Evolutionary conservation across 2,113 vertebrate species (phyloP), one percentile per base, ranked within the genome.

Genomic region (Scytalopus superciliaris): DNA sequence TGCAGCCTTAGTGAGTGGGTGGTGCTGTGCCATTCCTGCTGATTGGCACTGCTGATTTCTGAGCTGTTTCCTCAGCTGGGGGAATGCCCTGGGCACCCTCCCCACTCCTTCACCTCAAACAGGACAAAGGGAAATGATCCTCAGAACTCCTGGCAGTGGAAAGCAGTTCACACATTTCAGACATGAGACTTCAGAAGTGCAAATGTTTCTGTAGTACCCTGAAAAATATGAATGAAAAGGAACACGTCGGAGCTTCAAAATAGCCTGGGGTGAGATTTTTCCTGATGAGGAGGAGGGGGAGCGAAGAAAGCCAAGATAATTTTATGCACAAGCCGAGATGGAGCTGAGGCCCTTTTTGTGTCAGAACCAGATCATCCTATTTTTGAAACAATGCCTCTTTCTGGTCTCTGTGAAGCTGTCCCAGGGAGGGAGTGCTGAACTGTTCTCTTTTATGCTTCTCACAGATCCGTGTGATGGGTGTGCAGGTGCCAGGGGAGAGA

Each of bases 161-260:
- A 66, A 91, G 66, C 30, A 18, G 59, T 91, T 96, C 82, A 77
- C 91, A 96, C 72, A 3, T 87, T 63, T 19, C 89, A 77, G 47
- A 42, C 13, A 59, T 2, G 57, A 86, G 55, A 55, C 77, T 77
- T 96, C 84, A 80, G 83, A 90, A 83, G 42, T 52, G 37, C 33
- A 69, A 56, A 40, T 44, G 60, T 94, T 94, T 83, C 57, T 19
- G 79, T 93, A 96, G 72, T 74, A 47, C 81, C 12, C 45, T 30
- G 83, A 74, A 95, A 95, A 95, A 22, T 67, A 75, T 93, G 92
- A 96, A 96, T 96, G 93, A 77, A 95, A 88, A 80, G 87, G 44
- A 79, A 90, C 84, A 81, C 19, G 24, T n/a, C 5, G 42, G 59
- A 91, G 74, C 67, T 94, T 91, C 77, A 83, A 94, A 96, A 97